Percentiles rank a stretch among this genome's conserved stretches.
Evolutionary conservation across 2,113 vertebrate species (phyloP).

Genomic region (Nettapus auritus): DNA sequence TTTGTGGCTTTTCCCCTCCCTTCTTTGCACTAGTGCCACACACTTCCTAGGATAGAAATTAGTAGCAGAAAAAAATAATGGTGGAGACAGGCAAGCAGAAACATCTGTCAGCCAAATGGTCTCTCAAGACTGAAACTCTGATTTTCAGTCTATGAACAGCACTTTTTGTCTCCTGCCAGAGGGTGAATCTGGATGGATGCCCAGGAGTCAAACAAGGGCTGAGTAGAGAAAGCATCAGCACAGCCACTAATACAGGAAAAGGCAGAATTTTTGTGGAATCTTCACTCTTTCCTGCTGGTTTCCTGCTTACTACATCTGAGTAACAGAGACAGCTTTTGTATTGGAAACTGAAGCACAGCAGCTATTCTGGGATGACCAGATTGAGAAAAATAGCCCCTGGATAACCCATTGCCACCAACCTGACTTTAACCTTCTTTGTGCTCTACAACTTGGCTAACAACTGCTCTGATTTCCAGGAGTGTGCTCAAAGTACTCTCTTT

Average conservation of each 20-base stretch:
- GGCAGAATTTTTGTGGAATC: constrained; percentile 48
- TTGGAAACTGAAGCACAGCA: neutral
- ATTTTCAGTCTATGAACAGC: constrained; percentile 10
- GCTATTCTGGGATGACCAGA: neutral
- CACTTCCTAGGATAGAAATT: neutral
- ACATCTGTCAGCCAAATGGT: constrained; percentile 67
- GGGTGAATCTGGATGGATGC: constrained; percentile 36
- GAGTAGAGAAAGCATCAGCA: constrained; percentile 9
- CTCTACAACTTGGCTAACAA: neutral
- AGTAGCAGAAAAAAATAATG: neutral
- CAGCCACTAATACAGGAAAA: constrained; percentile 47
- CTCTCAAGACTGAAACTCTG: neutral
- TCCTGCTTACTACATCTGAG: constrained; percentile 51
- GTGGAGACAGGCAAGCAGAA: neutral
- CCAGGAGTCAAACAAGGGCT: constrained; percentile 44
- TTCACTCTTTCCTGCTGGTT: constrained; percentile 54
- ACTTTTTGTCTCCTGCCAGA: constrained; percentile 32
- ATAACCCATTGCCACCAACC: neutral
- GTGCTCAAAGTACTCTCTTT: neutral
- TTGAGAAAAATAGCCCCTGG: neutral
- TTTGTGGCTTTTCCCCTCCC: neutral
- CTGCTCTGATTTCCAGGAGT: neutral
- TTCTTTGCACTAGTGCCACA: neutral
- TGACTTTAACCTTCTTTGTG: neutral
- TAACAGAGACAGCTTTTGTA: constrained; percentile 48